These are phyloP conservation scores for Alentia gelatinosa DNA, from an alignment of 2,888 invertebrate genomes.

Conservation along the genomic window DNA sequence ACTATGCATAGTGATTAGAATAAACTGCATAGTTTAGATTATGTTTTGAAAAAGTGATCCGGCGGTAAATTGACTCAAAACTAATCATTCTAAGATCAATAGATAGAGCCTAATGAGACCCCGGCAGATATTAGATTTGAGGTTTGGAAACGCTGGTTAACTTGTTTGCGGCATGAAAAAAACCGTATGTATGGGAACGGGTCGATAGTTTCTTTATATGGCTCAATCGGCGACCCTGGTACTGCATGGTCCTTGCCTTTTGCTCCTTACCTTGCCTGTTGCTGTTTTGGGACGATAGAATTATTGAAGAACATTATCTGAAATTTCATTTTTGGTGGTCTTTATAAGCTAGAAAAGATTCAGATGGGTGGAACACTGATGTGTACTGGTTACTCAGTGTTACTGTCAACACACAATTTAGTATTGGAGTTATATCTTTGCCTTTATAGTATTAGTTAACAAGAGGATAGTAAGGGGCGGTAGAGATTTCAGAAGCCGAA, in stretches of 20 bases:
- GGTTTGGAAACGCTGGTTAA: neutral
- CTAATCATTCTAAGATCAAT: no score
- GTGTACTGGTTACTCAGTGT: no score
- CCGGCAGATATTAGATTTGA: no score
- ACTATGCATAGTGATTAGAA: no score
- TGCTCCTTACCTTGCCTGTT: neutral
- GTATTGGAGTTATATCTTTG: neutral
- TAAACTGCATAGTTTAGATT: no score
- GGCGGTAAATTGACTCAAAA: no score
- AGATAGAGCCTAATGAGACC: no score
- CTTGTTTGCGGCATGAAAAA: neutral
- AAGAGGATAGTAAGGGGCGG: neutral
- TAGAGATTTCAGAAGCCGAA: neutral
- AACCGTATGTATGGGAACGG: neutral
- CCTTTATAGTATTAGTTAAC: neutral
- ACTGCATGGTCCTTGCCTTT: constrained; percentile 22
- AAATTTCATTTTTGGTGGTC: neutral
- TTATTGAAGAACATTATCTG: neutral
- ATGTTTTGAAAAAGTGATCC: no score
- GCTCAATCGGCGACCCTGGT: neutral
- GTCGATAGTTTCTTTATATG: neutral
- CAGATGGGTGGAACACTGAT: no score
- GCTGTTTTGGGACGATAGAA: neutral
- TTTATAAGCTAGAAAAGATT: no score
- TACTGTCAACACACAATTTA: no score